These are phyloP conservation scores for Itoplectis maculator DNA, from an alignment of 2,888 invertebrate genomes.

Conservation along the genomic window DNA sequence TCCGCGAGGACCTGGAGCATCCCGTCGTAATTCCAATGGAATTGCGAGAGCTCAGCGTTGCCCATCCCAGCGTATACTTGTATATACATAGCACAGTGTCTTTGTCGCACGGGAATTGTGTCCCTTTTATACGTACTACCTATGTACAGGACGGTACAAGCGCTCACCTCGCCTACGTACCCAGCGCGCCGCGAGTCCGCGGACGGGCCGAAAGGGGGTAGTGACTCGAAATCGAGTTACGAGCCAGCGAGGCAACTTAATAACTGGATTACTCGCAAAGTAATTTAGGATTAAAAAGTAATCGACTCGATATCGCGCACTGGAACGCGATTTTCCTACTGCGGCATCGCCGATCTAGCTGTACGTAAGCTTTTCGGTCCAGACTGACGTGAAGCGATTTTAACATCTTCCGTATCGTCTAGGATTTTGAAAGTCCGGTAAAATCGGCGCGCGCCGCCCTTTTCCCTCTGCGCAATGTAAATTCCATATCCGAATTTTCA, in stretches of 20 bases:
- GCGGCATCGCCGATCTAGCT: neutral
- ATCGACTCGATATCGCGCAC: constrained; percentile 69
- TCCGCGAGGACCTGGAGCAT: constrained; percentile 12
- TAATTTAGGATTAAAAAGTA: constrained; percentile 75
- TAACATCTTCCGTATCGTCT: constrained; percentile 18
- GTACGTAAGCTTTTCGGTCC: neutral
- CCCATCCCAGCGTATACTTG: constrained; percentile 35
- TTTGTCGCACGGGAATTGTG: constrained; percentile 36
- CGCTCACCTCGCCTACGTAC: constrained; percentile 12
- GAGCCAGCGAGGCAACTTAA: constrained; percentile 67
- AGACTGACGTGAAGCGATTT: constrained; percentile 15
- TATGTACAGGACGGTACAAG: constrained; percentile 45
- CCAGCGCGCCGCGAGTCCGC: neutral
- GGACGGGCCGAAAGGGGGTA: constrained; percentile 5
- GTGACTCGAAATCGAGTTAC: constrained; percentile 61
- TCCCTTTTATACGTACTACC: constrained; percentile 48
- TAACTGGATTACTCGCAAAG: constrained; percentile 73
- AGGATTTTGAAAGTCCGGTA: neutral
- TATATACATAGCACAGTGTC: constrained; percentile 22
- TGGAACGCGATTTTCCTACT: constrained; percentile 22
- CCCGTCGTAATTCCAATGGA: constrained; percentile 57
- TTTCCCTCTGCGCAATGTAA: too few relatives aligned
- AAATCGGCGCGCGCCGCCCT: too few relatives aligned
- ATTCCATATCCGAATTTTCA: neutral
- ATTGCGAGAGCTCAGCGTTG: constrained; percentile 45